Conservation (phyloP, 2,113 vertebrate genomes). For the Arizona elegans region DNA sequence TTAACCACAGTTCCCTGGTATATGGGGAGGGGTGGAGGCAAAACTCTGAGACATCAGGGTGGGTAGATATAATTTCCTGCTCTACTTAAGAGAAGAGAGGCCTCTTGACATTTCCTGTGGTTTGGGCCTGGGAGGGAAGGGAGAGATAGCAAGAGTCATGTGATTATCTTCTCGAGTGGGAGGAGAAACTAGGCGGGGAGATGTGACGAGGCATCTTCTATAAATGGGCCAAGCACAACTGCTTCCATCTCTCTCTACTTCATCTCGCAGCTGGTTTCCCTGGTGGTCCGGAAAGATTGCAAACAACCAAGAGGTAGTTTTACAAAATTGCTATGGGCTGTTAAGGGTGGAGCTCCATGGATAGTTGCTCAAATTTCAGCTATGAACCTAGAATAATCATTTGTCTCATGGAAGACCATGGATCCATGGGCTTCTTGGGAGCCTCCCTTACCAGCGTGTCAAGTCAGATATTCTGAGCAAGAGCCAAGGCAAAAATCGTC, state of each 20-base stretch:
- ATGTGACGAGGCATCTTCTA: not conserved
- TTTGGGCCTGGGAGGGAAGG: slow-evolving; percentile 19
- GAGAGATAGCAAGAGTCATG: slow-evolving; percentile 24
- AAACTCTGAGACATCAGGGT: not conserved
- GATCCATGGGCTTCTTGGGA: not conserved
- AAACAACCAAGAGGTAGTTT: slow-evolving; percentile 2
- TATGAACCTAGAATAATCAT: not conserved
- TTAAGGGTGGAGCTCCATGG: not conserved
- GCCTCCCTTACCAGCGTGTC: too few species aligned
- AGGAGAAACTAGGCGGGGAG: not conserved
- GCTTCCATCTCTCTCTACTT: slow-evolving; percentile 17
- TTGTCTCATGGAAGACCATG: not conserved
- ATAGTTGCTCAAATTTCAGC: not conserved
- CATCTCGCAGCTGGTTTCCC: not conserved
- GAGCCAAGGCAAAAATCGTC: not conserved
- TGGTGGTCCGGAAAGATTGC: not conserved
- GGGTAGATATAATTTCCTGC: slow-evolving; percentile 3
- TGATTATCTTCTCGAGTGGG: slow-evolving; percentile 16
- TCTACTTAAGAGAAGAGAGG: slow-evolving; percentile 11
- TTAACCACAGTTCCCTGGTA: slow-evolving; percentile 9
- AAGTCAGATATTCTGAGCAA: not conserved
- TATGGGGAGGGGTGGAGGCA: not conserved
- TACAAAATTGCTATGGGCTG: not conserved
- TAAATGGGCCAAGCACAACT: slow-evolving; percentile 8
- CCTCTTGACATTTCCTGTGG: slow-evolving; percentile 31